These are phyloP conservation scores for Spizaetus ornatus DNA, from an alignment of 2,113 vertebrate genomes.

Conservation along the genomic window DNA sequence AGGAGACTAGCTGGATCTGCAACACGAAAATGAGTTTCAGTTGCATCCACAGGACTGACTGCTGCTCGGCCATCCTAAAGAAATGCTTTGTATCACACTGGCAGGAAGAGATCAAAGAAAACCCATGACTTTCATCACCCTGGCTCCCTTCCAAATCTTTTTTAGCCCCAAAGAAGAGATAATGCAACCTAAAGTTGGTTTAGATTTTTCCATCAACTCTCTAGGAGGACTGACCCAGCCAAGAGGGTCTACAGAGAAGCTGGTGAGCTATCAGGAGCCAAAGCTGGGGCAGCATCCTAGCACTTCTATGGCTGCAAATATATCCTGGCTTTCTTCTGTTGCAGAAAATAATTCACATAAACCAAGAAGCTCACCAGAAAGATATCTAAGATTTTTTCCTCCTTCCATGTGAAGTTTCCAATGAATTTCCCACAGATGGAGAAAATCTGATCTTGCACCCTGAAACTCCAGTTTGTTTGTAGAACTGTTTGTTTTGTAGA, in stretches of 20 bases:
- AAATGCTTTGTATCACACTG: background rate
- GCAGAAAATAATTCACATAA: background rate
- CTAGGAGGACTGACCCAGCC: background rate
- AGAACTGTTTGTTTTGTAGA: background rate
- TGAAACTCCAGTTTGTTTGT: background rate
- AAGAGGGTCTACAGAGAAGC: background rate
- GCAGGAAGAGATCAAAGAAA: background rate
- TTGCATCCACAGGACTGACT: background rate
- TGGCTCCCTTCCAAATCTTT: background rate
- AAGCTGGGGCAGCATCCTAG: background rate
- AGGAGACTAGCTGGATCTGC: background rate
- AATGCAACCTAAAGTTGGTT: background rate
- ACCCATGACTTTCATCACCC: background rate
- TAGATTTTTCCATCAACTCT: background rate
- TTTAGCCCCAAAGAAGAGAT: background rate
- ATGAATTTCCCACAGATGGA: background rate
- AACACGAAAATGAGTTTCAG: background rate
- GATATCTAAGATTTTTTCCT: background rate
- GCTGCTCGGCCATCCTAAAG: background rate
- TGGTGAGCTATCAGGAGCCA: background rate
- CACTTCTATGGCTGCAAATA: background rate
- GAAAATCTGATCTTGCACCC: background rate
- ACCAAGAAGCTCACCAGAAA: background rate
- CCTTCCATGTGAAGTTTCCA: background rate
- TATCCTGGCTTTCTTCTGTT: background rate